Conservation (phyloP, 2,113 vertebrate species). For the Herpailurus yagouaroundi region DNA sequence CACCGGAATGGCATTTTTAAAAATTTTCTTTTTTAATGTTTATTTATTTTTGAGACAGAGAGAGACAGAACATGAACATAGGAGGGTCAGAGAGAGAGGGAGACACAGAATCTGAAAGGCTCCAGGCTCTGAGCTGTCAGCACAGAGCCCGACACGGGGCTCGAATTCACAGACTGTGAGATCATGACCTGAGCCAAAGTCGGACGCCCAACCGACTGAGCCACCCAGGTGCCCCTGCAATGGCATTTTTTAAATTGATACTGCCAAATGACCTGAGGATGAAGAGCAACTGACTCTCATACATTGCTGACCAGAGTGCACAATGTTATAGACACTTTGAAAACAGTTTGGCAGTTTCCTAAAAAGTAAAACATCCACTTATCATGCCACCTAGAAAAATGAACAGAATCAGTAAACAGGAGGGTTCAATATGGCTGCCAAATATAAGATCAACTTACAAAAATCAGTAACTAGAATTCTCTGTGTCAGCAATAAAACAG, state of each 20-base stretch:
- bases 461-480: not conserved
- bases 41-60: no score
- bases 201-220: no score
- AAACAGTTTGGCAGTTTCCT: not conserved
- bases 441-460: not conserved
- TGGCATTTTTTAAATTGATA: not conserved
- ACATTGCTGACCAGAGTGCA: not conserved
- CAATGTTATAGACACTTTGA: not conserved
- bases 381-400: not conserved
- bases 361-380: slow-evolving; percentile 3
- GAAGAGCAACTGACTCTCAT: not conserved
- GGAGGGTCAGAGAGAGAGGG: no score
- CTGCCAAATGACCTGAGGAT: not conserved
- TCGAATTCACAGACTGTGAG: no score
- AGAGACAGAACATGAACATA: no score
- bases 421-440: not conserved
- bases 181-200: no score
- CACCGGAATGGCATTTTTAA: not conserved
- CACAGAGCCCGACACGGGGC: no score
- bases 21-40: no score
- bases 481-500: not conserved
- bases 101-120: no score
- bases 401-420: not conserved
- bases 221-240: no score
- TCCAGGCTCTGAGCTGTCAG: no score